A percentile compares a stretch with the other conserved stretches of the same genome.
Conservation (phyloP, 1,140 invertebrate genomes). For the Araneus ventricosus region DNA sequence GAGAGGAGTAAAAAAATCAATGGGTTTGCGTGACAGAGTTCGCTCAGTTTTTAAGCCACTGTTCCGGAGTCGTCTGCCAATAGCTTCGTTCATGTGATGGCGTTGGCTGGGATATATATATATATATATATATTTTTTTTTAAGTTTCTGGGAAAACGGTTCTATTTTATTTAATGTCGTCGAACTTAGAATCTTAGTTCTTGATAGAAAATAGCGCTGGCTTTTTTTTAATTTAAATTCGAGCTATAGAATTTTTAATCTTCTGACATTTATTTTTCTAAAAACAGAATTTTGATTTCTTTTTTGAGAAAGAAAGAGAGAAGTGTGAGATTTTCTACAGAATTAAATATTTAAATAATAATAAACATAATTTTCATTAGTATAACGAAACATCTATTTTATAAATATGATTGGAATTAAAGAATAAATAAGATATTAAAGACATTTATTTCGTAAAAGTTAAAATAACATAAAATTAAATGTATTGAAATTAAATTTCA, state of each 20-base stretch:
- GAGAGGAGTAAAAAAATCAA: constrained; percentile 11
- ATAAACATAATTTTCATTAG: too few species aligned
- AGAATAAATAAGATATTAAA: too few species aligned
- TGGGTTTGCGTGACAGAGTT: constrained; percentile 29
- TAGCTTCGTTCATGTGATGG: neutral
- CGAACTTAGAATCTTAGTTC: neutral
- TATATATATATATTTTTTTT: too few species aligned
- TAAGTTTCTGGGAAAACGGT: neutral
- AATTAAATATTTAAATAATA: too few species aligned
- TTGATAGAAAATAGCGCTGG: neutral
- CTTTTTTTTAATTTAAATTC: neutral
- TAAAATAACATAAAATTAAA: too few species aligned
- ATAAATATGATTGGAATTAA: too few species aligned
- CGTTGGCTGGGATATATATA: too few species aligned
- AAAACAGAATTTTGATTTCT: neutral
- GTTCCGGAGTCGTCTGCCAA: neutral
- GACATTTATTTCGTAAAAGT: too few species aligned
- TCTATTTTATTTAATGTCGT: neutral
- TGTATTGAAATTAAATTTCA: too few species aligned
- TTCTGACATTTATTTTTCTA: neutral
- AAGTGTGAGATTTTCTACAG: too few species aligned
- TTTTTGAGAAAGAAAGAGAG: neutral
- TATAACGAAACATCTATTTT: too few species aligned
- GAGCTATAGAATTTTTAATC: neutral
- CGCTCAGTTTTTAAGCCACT: neutral